Evolutionary conservation across 1,140 invertebrate species (phyloP), one percentile per base, ranked within the genome.

Genomic region (Heliconius congener): DNA sequence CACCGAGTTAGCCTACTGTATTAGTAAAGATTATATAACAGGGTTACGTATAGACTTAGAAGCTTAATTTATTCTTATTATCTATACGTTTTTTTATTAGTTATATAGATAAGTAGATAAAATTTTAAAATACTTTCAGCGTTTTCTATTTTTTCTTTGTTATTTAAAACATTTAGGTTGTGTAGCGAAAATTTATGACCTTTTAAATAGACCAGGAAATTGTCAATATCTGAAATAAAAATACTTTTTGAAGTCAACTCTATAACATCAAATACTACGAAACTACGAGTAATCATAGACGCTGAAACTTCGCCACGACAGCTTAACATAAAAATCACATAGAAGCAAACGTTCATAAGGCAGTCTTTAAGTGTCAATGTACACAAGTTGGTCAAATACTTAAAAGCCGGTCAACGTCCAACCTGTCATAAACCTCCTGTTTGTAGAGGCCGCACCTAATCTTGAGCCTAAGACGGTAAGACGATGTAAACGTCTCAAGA

Each of bases 381-480:
- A 71, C 39, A 46, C 70, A 77, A 55, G 66, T 52, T 71, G 46
- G 70, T 77, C 76, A 77, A 77, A 77, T 77, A 77, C 70, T 72
- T 77, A 77, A 77, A 66, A 70, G n/a, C 42, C 55, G 72, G 57
- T 46, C 19, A 78, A 57, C 34, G 52, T 66, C 46, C 72, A 78
- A 71, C 75, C 37, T 60, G 60, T n/a, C 74, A 71, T 76, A 73
- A 78, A 55, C 77, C 71, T 78, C 57, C 71, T 66, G 72, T 78
- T 73, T 78, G 60, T 73, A 70, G 30, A 75, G 42, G 73, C 34
- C 60, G 57, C 78, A 77, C 34, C 73, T 78, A 78, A 79, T 79
- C 78, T 79, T 75, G 37, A 46, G 71, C 30, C 77, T 78, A 72
- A 76, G 78, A 73, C 78, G 30, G 34, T 72, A 72, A 42, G 71